These are phyloP conservation scores for Xylocopa sonorina DNA, from an alignment of 1,140 invertebrate genomes.

Conservation along the genomic window DNA sequence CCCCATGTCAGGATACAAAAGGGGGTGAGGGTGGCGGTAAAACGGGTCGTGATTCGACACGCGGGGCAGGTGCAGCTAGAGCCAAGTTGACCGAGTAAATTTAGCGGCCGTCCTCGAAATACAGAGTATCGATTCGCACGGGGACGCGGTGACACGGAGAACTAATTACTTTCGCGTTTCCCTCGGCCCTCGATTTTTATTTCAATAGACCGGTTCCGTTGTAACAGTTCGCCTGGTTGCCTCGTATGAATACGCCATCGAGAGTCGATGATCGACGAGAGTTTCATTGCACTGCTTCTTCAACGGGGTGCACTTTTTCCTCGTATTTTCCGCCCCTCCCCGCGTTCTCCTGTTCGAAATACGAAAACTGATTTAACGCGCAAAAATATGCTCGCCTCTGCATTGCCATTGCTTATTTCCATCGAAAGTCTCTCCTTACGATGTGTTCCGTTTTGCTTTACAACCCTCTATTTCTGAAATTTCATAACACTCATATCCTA, in stretches of 20 bases:
- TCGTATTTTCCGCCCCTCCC: not conserved
- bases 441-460: too few relatives aligned
- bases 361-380: constrained; percentile 4
- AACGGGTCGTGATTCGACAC: not conserved
- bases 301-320: not conserved
- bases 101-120: constrained; percentile 8
- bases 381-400: not conserved
- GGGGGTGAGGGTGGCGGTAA: constrained; percentile 1
- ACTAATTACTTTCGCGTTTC: constrained; percentile 50
- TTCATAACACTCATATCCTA: too few relatives aligned
- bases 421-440: not conserved
- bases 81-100: constrained; percentile 22
- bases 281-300: constrained; percentile 22
- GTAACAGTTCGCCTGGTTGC: not conserved
- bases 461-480: too few relatives aligned
- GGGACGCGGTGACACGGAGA: constrained; percentile 31
- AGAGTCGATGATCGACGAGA: constrained; percentile 33
- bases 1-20: too few relatives aligned
- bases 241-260: constrained; percentile 5
- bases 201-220: constrained; percentile 1
- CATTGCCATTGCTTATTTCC: not conserved
- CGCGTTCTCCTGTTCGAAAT: not conserved
- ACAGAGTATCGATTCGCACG: constrained; percentile 29
- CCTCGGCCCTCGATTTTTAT: constrained; percentile 37
- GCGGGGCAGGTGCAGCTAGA: too few relatives aligned